Base-by-base conservation (phyloP, 2,888 invertebrate genomes). In the Agriotes lineatus region DNA sequence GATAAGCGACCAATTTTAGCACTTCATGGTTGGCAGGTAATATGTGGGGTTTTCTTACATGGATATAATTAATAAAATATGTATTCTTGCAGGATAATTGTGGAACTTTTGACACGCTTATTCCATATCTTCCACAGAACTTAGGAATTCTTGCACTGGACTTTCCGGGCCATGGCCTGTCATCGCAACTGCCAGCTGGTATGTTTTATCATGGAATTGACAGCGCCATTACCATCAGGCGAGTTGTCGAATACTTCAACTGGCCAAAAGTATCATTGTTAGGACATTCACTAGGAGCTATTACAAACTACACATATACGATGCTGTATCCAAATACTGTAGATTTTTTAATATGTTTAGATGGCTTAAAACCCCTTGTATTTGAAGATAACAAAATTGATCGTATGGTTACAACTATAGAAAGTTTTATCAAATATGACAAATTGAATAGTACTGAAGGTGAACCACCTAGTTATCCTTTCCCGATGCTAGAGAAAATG, bases 31-130 rank as follows among this genome's bases (percentile, higher is more conserved):
- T 92, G 92, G 91, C 90, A 89, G 72, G 80, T 79, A 72, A 65
- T 70, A 1, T n/a, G n/a, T n/a, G n/a, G n/a, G 92, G 91, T 90
- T 30, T 9, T 30, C 18, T 9, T 16, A 42, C 9, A 12, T 3
- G 1, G 1, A 20, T 10, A 0, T 25, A 9, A 2, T 22, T 50
- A 9, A 50, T 19, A 1, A 6, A 6, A 2, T 25, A 35, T n/a
- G n/a, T n/a, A n/a, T 25, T 5, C 2, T 39, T 39, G 12, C 81
- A 87, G 82, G 94, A 94, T 81, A 94, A 93, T 80, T 91, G 92
- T 1, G 91, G 90, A 12, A 88, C 91, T 0, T 94, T 91, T 85
- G 92, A 93, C 80, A 87, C 88, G 0, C 79, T 94, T n/a, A 88
- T 89, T 2, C 91, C 91, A 0, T 80, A 89, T 63, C 81, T 94